Percentiles rank a stretch among this genome's conserved stretches.
Conservation (phyloP, 2,888 invertebrate genomes). For the Tuberolachnus salignus region DNA sequence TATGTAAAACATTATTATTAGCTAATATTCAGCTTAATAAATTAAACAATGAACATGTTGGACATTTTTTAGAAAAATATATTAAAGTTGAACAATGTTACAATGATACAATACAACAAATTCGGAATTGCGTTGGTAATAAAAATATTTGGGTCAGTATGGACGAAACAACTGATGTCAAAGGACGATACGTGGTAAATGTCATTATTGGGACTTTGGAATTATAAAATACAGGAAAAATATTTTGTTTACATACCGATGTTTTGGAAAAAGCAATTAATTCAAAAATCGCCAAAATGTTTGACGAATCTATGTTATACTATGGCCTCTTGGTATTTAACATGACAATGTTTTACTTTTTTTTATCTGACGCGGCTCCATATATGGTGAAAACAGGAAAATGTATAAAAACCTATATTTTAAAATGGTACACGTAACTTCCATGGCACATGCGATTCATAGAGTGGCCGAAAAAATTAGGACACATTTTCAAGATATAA, state of each 20-base stretch:
- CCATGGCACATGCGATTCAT: too few species aligned
- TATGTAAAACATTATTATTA: slow-evolving; percentile 39
- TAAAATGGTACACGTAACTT: too few species aligned
- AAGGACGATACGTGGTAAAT: slow-evolving; percentile 55
- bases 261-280: slow-evolving; percentile 43
- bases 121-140: slow-evolving; percentile 58
- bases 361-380: slow-evolving; percentile 57
- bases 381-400: slow-evolving; percentile 60
- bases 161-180: slow-evolving; percentile 58
- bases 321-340: slow-evolving; percentile 41
- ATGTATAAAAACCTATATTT: slow-evolving; percentile 57
- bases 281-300: slow-evolving; percentile 45
- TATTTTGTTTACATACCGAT: slow-evolving; percentile 26
- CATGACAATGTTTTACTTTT: slow-evolving; percentile 41
- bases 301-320: slow-evolving; percentile 35
- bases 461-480: too few species aligned
- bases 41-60: slow-evolving; percentile 33
- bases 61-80: slow-evolving; percentile 27
- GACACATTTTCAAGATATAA: too few species aligned
- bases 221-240: slow-evolving; percentile 8
- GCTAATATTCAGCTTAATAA: slow-evolving; percentile 35
- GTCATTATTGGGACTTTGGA: slow-evolving; percentile 39
- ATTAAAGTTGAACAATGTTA: slow-evolving; percentile 38
- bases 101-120: slow-evolving; percentile 51
- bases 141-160: slow-evolving; percentile 58